These are phyloP conservation scores for Tinea trinotella DNA, from an alignment of 2,888 invertebrate genomes.

Conservation along the genomic window DNA sequence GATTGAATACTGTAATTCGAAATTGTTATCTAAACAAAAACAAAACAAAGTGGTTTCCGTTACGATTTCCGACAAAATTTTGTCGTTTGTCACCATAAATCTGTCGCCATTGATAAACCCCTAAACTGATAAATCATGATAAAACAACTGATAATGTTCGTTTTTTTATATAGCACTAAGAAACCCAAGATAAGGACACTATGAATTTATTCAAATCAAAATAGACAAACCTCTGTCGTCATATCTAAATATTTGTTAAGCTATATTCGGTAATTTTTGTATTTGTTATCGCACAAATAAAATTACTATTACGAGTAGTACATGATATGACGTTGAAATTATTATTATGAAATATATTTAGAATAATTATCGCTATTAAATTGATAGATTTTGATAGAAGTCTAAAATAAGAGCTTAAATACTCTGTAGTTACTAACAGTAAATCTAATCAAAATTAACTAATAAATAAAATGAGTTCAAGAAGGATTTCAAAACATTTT, in stretches of 20 bases:
- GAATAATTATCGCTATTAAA: too few relatives aligned
- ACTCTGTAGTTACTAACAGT: too few relatives aligned
- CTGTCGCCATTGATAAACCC: not conserved
- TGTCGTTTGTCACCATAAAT: conserved; percentile 3
- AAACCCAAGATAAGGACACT: not conserved
- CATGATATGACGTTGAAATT: too few relatives aligned
- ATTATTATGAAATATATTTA: too few relatives aligned
- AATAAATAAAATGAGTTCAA: too few relatives aligned
- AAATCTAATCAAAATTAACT: too few relatives aligned
- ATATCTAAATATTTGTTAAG: not conserved
- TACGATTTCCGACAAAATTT: conserved; percentile 4
- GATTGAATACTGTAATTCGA: too few relatives aligned
- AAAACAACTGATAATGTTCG: not conserved
- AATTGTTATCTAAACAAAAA: not conserved
- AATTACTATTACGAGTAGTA: too few relatives aligned
- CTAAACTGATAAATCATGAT: not conserved
- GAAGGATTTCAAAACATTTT: conserved; percentile 5
- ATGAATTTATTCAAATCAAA: not conserved
- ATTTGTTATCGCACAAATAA: not conserved
- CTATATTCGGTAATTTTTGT: not conserved
- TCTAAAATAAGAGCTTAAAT: too few relatives aligned
- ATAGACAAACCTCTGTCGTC: not conserved
- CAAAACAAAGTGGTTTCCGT: conserved; percentile 4
- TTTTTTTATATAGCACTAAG: not conserved
- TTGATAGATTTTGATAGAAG: too few relatives aligned